These are phyloP conservation scores for Leptinotarsa tumamoca DNA, from an alignment of 2,888 invertebrate genomes.

Conservation along the genomic window DNA sequence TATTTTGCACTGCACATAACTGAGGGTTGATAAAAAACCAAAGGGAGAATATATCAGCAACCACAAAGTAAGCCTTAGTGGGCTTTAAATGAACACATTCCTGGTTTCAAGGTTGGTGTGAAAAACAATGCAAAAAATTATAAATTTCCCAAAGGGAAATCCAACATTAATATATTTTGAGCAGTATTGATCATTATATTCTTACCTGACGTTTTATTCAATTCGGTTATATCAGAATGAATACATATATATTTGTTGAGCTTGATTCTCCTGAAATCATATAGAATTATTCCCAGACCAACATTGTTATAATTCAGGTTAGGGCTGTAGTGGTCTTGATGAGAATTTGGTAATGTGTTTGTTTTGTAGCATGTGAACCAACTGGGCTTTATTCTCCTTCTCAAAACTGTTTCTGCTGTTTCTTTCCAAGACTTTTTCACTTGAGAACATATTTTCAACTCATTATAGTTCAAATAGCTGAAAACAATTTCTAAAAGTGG, in stretches of 20 bases:
- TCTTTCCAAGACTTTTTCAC: slow-evolving; percentile 57
- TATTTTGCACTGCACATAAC: no score
- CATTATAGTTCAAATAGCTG: slow-evolving; percentile 54
- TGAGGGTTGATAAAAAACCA: no score
- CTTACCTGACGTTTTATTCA: slow-evolving; percentile 44
- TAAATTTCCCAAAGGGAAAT: no score
- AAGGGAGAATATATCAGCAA: no score
- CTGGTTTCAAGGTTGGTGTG: no score
- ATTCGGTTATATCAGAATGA: slow-evolving; percentile 47
- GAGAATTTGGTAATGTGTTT: slow-evolving; percentile 35
- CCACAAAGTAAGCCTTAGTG: no score
- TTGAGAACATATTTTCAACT: slow-evolving; percentile 52
- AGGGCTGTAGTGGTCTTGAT: slow-evolving; percentile 46
- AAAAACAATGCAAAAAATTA: no score
- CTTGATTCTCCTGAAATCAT: slow-evolving; percentile 53
- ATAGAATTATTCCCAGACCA: slow-evolving; percentile 55
- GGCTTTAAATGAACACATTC: no score
- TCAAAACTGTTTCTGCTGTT: slow-evolving; percentile 50
- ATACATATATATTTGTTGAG: slow-evolving; percentile 55
- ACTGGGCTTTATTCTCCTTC: slow-evolving; percentile 52
- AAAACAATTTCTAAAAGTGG: slow-evolving; percentile 58
- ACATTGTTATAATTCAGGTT: slow-evolving; percentile 55
- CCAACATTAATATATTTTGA: no score
- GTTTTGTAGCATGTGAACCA: slow-evolving; percentile 56
- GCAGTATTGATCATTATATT: not conserved